Percentiles rank a stretch among this genome's conserved stretches.
phyloP scores from a whole-genome alignment of 2,113 vertebrate species.

The Apodemus speciosus region DNA sequence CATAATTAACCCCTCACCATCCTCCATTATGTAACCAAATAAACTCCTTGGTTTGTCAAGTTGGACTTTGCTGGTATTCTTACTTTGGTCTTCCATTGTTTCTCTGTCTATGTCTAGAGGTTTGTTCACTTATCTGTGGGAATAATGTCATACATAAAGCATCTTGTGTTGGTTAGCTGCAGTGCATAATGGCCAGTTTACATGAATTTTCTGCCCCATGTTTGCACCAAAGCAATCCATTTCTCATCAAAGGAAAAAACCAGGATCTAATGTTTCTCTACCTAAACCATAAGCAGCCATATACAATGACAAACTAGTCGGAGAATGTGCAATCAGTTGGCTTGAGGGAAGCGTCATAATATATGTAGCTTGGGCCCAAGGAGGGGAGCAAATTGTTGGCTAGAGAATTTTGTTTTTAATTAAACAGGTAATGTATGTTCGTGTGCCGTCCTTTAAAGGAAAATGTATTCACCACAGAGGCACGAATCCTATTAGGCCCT shows the following conservation, averaged over 20 bases:
- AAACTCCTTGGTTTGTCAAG: background rate
- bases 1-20: background rate
- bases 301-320: constrained; percentile 68
- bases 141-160: background rate
- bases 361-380: constrained; percentile 75
- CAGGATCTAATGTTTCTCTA: background rate
- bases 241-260: constrained; percentile 19
- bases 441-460: constrained; percentile 81
- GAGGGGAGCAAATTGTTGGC: constrained; percentile 84
- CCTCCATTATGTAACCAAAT: background rate
- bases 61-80: background rate
- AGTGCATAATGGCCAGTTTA: background rate
- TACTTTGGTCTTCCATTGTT: background rate
- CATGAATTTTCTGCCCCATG: background rate
- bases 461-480: constrained; percentile 84
- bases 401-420: constrained; percentile 87
- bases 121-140: background rate
- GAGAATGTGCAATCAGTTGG: constrained; percentile 77
- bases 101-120: background rate
- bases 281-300: constrained; percentile 8
- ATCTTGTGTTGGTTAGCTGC: background rate
- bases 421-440: constrained; percentile 86
- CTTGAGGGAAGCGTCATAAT: constrained; percentile 77
- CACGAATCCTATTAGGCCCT: constrained; percentile 81
- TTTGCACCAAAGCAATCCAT: background rate